A percentile compares a stretch with the other conserved stretches of the same genome.
Evolutionary conservation across 2,888 invertebrate genomes (phyloP).

Genomic region (Cheilosia grossa): DNA sequence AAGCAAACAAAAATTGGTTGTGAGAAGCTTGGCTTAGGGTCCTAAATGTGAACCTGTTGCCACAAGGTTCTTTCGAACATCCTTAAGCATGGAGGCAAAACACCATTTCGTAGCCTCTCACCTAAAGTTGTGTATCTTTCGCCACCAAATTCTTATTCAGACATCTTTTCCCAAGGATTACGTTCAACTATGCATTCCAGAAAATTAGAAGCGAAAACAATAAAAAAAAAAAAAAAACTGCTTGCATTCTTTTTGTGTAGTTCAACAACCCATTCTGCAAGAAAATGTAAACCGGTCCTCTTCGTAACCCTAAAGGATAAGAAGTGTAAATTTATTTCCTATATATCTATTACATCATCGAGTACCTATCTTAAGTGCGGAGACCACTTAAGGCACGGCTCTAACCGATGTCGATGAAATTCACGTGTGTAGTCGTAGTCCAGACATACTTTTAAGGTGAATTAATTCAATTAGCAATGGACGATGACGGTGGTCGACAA

Average conservation of each 20-base stretch:
- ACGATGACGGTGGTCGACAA: slow-evolving; percentile 18
- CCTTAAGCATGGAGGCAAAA: too few relatives aligned
- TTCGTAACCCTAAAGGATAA: slow-evolving; percentile 6
- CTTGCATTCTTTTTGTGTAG: not conserved
- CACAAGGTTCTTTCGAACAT: too few relatives aligned
- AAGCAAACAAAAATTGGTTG: too few relatives aligned
- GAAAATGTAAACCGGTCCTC: not conserved
- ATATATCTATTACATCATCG: slow-evolving; percentile 45
- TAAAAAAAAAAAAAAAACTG: too few relatives aligned
- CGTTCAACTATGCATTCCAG: too few relatives aligned
- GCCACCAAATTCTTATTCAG: too few relatives aligned
- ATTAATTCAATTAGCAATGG: slow-evolving; percentile 68
- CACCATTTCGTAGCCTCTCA: too few relatives aligned
- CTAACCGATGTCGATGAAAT: not conserved
- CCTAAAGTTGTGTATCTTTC: too few relatives aligned
- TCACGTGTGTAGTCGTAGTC: slow-evolving; percentile 5
- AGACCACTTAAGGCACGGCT: slow-evolving; percentile 55
- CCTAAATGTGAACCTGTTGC: too few relatives aligned
- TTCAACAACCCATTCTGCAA: slow-evolving; percentile 2
- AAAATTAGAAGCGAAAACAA: too few relatives aligned
- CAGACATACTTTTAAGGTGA: slow-evolving; percentile 50
- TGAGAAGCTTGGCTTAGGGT: too few relatives aligned
- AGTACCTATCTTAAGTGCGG: slow-evolving; percentile 66
- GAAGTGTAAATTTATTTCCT: slow-evolving; percentile 45
- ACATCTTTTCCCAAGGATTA: too few relatives aligned